Evolutionary conservation across 2,113 vertebrate genomes (phyloP).

Genomic region (Siniperca chuatsi): DNA sequence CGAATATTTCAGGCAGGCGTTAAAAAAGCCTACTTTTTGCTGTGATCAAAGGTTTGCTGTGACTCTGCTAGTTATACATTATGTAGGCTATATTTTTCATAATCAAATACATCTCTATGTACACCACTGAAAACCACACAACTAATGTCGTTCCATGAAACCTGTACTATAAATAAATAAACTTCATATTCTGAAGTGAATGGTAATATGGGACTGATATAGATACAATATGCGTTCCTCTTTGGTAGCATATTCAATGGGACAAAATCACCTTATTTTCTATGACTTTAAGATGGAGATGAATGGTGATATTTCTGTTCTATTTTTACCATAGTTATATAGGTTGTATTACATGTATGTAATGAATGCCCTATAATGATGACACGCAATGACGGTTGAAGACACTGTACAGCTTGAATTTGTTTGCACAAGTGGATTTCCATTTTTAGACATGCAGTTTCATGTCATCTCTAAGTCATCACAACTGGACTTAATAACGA

Average conservation of each 20-base stretch:
- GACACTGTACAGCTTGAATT: neutral
- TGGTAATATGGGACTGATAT: neutral
- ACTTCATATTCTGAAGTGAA: neutral
- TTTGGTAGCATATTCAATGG: neutral
- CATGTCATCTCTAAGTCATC: neutral
- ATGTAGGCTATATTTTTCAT: neutral
- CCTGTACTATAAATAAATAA: neutral
- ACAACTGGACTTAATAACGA: neutral
- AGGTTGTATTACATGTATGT: neutral
- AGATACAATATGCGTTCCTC: neutral
- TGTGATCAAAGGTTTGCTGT: neutral
- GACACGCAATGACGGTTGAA: neutral
- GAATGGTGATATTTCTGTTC: neutral
- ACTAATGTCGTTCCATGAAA: neutral
- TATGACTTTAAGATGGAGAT: neutral
- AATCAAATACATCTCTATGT: neutral
- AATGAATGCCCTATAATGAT: neutral
- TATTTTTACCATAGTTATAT: neutral
- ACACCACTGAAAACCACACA: neutral
- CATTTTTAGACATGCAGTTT: neutral
- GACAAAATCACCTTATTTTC: neutral
- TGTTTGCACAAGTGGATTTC: neutral
- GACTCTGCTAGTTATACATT: neutral
- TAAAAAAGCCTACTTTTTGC: neutral
- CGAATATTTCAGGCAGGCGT: slow-evolving; percentile 1